phyloP scores from a whole-genome alignment of 37 sponge, comb jelly and placozoan genomes.

The Oscarella lobularis region DNA sequence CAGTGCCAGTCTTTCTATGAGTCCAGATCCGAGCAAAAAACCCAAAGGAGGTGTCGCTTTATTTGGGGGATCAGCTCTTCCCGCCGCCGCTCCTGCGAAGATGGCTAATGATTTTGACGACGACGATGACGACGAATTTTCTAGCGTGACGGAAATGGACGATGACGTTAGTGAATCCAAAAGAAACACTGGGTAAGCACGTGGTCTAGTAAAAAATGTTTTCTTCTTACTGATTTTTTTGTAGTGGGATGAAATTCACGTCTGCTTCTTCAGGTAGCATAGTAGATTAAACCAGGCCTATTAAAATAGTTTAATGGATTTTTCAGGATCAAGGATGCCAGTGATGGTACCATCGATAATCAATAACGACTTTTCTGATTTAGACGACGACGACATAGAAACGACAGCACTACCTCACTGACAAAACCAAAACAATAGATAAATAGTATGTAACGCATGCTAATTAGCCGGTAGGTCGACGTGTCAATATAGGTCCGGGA shows the following conservation, averaged over 20 bases:
- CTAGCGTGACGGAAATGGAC: not conserved
- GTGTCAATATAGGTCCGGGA: too few species aligned
- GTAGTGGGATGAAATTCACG: too few species aligned
- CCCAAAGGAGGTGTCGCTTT: conserved; percentile 30
- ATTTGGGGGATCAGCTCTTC: not conserved
- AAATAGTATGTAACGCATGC: too few species aligned
- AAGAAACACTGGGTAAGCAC: too few species aligned
- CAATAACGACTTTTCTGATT: not conserved
- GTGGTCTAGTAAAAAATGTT: too few species aligned
- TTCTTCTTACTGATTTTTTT: too few species aligned
- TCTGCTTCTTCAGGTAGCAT: too few species aligned
- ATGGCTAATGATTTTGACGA: too few species aligned
- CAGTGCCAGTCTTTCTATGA: conserved; percentile 6
- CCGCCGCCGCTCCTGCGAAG: not conserved
- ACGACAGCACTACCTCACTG: not conserved
- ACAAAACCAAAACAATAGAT: too few species aligned
- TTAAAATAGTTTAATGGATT: too few species aligned
- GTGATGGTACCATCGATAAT: not conserved
- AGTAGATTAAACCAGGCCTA: too few species aligned
- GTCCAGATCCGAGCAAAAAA: conserved; percentile 16
- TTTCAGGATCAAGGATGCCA: not conserved
- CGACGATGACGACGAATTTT: not conserved
- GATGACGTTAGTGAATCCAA: not conserved
- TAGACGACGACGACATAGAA: conserved; percentile 1
- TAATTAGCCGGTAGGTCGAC: too few species aligned